Percentiles rank a stretch among this genome's conserved stretches.
These are phyloP conservation scores for Catocala fraxini DNA, from an alignment of 2,888 invertebrate genomes.

Conservation along the genomic window DNA sequence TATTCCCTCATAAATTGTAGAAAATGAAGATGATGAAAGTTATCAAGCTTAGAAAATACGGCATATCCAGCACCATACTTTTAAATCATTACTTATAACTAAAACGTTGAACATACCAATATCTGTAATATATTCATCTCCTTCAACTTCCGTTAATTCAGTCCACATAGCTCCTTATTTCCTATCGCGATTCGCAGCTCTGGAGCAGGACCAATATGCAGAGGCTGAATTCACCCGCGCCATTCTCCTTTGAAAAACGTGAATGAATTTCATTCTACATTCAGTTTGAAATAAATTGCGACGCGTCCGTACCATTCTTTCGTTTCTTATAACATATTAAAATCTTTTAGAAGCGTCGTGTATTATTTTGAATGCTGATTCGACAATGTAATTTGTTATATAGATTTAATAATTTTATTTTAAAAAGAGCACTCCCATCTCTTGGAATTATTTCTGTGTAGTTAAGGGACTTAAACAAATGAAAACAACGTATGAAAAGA, in stretches of 20 bases:
- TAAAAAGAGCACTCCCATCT: no score
- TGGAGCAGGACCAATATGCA: slow-evolving; percentile 39
- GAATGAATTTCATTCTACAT: slow-evolving; percentile 37
- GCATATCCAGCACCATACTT: no score
- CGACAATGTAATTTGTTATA: background rate
- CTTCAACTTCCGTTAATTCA: background rate
- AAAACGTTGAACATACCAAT: background rate
- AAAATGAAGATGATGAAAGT: no score
- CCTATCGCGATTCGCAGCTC: slow-evolving; percentile 17
- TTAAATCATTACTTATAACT: no score
- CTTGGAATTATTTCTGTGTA: no score
- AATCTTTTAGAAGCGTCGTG: background rate
- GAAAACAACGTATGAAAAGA: no score
- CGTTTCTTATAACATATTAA: slow-evolving; percentile 1
- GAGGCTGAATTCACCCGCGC: slow-evolving; percentile 28
- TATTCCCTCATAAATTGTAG: no score
- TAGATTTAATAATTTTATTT: background rate
- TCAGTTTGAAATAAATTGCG: slow-evolving; percentile 44
- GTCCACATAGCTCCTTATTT: slow-evolving; percentile 5
- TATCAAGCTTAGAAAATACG: no score
- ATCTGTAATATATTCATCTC: background rate
- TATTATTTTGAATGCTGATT: background rate
- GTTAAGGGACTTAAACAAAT: no score
- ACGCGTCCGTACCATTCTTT: slow-evolving; percentile 34
- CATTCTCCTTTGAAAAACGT: slow-evolving; percentile 36